Percentiles rank a stretch among this genome's conserved stretches.
Evolutionary conservation across 2,113 vertebrate genomes (phyloP).

Genomic region (Cephalophus harveyi): DNA sequence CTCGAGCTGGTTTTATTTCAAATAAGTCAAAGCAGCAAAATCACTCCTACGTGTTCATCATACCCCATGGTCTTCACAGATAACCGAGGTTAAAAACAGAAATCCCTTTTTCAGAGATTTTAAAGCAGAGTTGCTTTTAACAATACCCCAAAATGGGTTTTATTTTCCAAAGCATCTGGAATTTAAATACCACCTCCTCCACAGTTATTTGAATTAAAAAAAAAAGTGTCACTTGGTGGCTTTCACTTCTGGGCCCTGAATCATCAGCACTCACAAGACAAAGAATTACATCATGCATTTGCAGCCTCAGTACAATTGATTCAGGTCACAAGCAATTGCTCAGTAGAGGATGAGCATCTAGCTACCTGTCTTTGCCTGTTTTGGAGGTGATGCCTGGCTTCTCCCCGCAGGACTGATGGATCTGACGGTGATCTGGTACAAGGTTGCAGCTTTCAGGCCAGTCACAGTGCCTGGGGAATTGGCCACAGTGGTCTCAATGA

Average conservation of each 20-base stretch:
- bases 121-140: neutral
- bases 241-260: neutral
- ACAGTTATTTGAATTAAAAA: neutral
- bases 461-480: constrained; percentile 86
- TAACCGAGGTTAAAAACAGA: neutral
- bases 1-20: neutral
- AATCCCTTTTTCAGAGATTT: neutral
- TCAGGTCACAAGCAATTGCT: neutral
- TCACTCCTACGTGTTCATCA: neutral
- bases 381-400: constrained; percentile 88
- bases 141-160: neutral
- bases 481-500: constrained; percentile 82
- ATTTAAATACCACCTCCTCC: neutral
- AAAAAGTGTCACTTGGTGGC: neutral
- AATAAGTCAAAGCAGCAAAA: neutral
- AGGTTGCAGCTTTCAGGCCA: constrained; percentile 84
- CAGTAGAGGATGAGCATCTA: neutral
- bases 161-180: constrained; percentile 24
- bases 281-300: neutral
- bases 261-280: neutral
- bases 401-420: constrained; percentile 86
- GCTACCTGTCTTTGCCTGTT: constrained; percentile 87
- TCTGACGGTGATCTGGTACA: constrained; percentile 88
- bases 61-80: neutral
- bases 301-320: neutral